A percentile compares a stretch with the other conserved stretches of the same genome.
Evolutionary conservation across 2,113 vertebrate genomes (phyloP).

Genomic region (Chascanopsetta lugubris): DNA sequence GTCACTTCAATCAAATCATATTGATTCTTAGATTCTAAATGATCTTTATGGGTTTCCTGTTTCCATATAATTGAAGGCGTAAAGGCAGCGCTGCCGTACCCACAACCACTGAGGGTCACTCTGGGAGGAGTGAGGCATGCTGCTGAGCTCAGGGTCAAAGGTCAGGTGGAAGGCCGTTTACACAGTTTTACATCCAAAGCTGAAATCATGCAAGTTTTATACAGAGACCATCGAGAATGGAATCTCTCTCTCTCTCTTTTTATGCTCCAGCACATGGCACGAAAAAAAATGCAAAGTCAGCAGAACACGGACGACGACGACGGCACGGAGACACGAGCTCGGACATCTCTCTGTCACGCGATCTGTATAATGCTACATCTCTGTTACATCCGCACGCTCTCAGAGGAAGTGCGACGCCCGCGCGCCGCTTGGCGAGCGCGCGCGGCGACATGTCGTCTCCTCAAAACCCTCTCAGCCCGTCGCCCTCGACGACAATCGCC

Average conservation of each 20-base stretch:
- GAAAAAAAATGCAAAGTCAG: conserved; percentile 53
- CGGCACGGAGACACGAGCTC: conserved; percentile 61
- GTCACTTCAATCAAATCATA: conserved; percentile 30
- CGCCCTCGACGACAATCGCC: conserved; percentile 20
- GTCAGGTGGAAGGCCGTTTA: conserved; percentile 55
- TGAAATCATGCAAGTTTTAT: conserved; percentile 74
- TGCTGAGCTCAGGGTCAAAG: conserved; percentile 55
- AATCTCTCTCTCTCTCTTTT: conserved; percentile 55
- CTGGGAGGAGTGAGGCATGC: conserved; percentile 51
- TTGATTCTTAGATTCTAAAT: conserved; percentile 1
- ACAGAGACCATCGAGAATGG: conserved; percentile 49
- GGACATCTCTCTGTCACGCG: conserved; percentile 59
- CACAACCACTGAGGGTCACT: conserved; percentile 50
- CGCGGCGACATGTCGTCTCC: conserved; percentile 27
- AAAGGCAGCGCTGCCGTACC: conserved; percentile 2
- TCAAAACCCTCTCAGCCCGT: conserved; percentile 38
- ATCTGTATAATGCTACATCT: conserved; percentile 84
- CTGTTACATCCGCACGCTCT: conserved; percentile 52
- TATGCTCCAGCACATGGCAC: conserved; percentile 55
- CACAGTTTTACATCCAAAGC: conserved; percentile 58
- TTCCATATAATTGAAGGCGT: conserved; percentile 31
- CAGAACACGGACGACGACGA: conserved; percentile 61
- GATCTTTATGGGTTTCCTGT: conserved; percentile 2
- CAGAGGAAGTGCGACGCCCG: conserved; percentile 30
- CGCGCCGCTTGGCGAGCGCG: conserved; percentile 30